These are phyloP conservation scores for Rhynchonema sp. DNA, from an alignment of 2,888 invertebrate species.

Conservation along the genomic window DNA sequence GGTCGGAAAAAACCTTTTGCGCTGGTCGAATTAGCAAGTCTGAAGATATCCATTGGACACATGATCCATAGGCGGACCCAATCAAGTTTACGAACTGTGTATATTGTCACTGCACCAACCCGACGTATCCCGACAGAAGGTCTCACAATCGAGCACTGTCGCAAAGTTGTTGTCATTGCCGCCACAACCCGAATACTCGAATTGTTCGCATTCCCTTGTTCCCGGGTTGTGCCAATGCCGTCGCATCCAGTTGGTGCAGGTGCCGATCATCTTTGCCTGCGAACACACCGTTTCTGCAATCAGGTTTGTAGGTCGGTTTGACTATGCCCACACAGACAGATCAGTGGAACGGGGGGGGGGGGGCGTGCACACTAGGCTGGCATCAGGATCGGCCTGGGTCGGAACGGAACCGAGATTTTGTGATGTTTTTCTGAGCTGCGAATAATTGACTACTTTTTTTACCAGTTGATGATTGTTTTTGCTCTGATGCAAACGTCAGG, in stretches of 20 bases:
- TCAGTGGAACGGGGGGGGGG: no score
- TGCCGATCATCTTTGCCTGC: neutral
- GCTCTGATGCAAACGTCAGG: no score
- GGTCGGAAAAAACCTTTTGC: no score
- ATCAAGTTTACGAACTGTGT: neutral
- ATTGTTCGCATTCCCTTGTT: conserved; percentile 16
- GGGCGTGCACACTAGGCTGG: no score
- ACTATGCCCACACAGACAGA: neutral
- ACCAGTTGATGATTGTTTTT: no score
- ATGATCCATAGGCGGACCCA: neutral
- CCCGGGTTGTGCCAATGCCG: neutral
- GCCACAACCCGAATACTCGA: conserved; percentile 23
- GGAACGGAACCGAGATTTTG: no score
- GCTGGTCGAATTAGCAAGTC: no score
- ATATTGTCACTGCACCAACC: no score
- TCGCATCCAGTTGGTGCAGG: neutral
- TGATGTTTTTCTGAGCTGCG: no score
- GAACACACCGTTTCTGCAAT: neutral
- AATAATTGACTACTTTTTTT: no score
- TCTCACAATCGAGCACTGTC: neutral
- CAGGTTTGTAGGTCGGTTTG: neutral
- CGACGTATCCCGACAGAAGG: neutral
- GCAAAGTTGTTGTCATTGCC: conserved; percentile 18
- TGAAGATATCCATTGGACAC: no score
- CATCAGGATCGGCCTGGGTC: no score